These are phyloP conservation scores for human (Homo sapiens) DNA, from an alignment of 2,113 vertebrate species.

Conservation along the genomic window GRCh38 chr19:39885501-39886000, in stretches of 20 bases:
- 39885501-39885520: too few species aligned
- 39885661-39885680: conserved; percentile 81
- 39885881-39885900: conserved; percentile 51
- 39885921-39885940: not conserved
- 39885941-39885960: not conserved
- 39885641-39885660: rapidly evolving
- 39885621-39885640: not conserved
- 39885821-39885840: conserved; percentile 83
- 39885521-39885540: too few species aligned
- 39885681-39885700: conserved; percentile 85
- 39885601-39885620: not conserved
- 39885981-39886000: conserved; percentile 87
- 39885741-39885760: conserved; percentile 82
- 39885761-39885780: conserved; percentile 86
- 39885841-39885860: conserved; percentile 86
- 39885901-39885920: too few species aligned
- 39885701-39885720: conserved; percentile 83
- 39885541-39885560: too few species aligned
- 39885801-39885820: conserved; percentile 79
- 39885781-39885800: conserved; percentile 72
- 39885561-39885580: too few species aligned
- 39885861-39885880: conserved; percentile 81
- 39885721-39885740: conserved; percentile 82
- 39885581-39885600: too few species aligned
- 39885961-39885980: rapidly evolving